Percentiles rank a stretch among this genome's conserved stretches.
These are phyloP conservation scores for Champsocephalus esox DNA, from an alignment of 2,797 vertebrate species.

Conservation along the genomic window DNA sequence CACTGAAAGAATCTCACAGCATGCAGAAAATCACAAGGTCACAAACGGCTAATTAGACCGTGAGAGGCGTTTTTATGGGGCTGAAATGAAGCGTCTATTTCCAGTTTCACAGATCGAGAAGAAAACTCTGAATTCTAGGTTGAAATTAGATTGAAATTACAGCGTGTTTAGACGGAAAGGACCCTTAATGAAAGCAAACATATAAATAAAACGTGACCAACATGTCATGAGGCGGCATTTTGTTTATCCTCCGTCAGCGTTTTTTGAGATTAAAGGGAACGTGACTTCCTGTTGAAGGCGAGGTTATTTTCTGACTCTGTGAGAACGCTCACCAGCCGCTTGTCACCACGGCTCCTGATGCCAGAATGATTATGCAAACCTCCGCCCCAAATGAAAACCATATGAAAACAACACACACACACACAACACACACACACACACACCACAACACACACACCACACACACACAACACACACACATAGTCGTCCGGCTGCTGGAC, in stretches of 20 bases:
- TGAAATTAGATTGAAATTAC: too few relatives aligned
- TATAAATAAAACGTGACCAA: not conserved
- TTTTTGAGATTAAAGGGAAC: slow-evolving; percentile 9
- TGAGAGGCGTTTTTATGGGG: not conserved
- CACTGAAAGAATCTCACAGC: slow-evolving; percentile 13
- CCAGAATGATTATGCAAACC: slow-evolving; percentile 77
- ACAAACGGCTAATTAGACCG: slow-evolving; percentile 7
- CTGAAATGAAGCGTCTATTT: not conserved
- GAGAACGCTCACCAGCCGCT: slow-evolving; percentile 63
- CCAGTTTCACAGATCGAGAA: not conserved
- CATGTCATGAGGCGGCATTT: not conserved
- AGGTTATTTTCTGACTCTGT: slow-evolving; percentile 61
- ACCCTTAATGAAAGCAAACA: not conserved
- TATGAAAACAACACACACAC: slow-evolving; percentile 53
- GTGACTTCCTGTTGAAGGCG: slow-evolving; percentile 42
- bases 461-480: slow-evolving; percentile 8
- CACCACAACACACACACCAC: not conserved
- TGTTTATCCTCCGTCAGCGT: not conserved
- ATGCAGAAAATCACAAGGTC: slow-evolving; percentile 12
- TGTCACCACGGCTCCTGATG: slow-evolving; percentile 73
- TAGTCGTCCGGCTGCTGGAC: slow-evolving; percentile 30
- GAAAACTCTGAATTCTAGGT: not conserved
- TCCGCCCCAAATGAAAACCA: slow-evolving; percentile 77
- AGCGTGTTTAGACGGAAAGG: not conserved
- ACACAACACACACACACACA: slow-evolving; percentile 35